phyloP scores from a whole-genome alignment of 2,113 vertebrate genomes.

The Orientallactaga bullata region DNA sequence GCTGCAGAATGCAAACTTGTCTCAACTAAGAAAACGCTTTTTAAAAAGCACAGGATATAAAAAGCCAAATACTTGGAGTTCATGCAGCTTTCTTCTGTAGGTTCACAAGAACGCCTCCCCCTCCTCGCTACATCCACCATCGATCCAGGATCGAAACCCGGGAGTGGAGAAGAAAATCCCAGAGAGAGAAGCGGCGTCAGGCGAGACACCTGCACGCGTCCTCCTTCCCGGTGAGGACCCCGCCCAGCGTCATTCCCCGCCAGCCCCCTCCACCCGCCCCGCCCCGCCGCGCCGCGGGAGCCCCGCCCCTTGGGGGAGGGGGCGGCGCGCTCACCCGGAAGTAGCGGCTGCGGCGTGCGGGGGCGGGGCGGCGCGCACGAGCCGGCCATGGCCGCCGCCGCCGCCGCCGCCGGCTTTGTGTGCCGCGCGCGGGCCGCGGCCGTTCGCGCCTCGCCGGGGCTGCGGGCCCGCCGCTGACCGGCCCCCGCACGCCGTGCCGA shows the following conservation, averaged over 20 bases:
- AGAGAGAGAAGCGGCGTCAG: not conserved
- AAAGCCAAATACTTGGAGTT: no score
- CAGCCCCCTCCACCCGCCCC: not conserved
- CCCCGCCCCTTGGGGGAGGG: not conserved
- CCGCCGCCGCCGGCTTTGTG: constrained; percentile 64
- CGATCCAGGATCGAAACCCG: not conserved
- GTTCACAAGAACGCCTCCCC: not conserved
- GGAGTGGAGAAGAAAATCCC: not conserved
- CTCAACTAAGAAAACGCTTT: no score
- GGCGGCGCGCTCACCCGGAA: constrained; percentile 68
- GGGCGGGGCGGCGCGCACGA: constrained; percentile 23
- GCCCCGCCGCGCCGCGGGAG: not conserved
- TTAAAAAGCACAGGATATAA: no score
- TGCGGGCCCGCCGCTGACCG: constrained; percentile 68
- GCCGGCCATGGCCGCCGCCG: constrained; percentile 47
- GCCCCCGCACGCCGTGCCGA: constrained; percentile 50
- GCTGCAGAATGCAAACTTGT: not conserved
- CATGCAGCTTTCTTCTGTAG: no score
- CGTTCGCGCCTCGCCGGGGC: constrained; percentile 56
- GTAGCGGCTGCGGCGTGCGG: constrained; percentile 63
- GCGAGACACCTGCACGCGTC: not conserved
- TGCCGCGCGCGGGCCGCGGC: constrained; percentile 46
- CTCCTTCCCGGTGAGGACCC: no score
- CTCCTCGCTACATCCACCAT: no score
- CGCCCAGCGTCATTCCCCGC: not conserved